Evolutionary conservation across 2,797 vertebrate genomes (phyloP).

Genomic region (Chaunax sp.): DNA sequence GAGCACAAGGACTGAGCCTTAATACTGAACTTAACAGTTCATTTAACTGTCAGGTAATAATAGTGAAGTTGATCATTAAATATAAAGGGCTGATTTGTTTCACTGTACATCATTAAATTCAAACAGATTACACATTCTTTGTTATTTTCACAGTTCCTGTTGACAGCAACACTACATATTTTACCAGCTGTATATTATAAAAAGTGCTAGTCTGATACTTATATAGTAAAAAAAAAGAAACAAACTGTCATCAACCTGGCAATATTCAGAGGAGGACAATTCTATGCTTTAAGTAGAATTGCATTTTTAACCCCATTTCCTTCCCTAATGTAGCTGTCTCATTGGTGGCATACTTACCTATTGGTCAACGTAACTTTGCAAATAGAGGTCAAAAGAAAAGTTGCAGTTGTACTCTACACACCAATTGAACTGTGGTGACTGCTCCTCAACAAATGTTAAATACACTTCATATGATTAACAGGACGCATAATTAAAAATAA

Average conservation of each 20-base stretch:
- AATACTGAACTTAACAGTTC: conserved; percentile 22
- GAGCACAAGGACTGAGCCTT: conserved; percentile 61
- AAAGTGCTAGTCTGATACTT: neutral
- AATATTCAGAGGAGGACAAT: neutral
- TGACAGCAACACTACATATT: conserved; percentile 2
- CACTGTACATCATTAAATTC: neutral
- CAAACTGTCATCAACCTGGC: neutral
- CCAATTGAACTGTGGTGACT: neutral
- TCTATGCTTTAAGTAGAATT: conserved; percentile 3
- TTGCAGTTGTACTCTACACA: conserved; percentile 10
- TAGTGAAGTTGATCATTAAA: neutral
- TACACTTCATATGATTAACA: neutral
- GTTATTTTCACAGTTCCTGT: conserved; percentile 11
- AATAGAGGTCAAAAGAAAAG: neutral
- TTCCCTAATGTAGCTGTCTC: neutral
- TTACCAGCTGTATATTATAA: neutral
- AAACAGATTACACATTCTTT: neutral
- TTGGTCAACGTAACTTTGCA: neutral
- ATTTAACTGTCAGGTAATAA: conserved; percentile 14
- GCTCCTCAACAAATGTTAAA: neutral
- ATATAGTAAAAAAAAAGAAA: neutral
- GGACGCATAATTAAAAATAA: neutral
- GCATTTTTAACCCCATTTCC: neutral
- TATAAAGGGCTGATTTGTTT: neutral
- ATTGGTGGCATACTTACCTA: conserved; percentile 41